phyloP scores from a whole-genome alignment of 1,140 invertebrate genomes.

The Dendroctonus valens region DNA sequence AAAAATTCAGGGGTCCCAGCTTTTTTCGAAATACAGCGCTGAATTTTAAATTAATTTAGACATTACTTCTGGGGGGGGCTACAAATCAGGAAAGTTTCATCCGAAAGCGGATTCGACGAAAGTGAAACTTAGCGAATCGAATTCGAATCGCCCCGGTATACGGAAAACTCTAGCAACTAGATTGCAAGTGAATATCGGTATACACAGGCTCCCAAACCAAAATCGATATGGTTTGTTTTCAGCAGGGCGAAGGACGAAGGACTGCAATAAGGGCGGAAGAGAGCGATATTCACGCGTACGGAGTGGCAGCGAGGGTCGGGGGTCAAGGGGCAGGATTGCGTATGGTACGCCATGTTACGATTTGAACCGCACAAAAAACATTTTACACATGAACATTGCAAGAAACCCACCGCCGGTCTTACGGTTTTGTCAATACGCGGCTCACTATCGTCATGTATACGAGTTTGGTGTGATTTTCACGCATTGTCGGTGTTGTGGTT shows the following conservation, averaged over 20 bases:
- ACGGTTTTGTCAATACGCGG: constrained; percentile 45
- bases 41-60: too few species aligned
- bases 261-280: constrained; percentile 45
- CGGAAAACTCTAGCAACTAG: constrained; percentile 39
- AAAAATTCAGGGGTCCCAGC: too few species aligned
- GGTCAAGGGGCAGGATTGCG: constrained; percentile 39
- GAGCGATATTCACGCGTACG: constrained; percentile 39
- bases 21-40: too few species aligned
- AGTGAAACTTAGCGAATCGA: too few species aligned
- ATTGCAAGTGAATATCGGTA: constrained; percentile 47
- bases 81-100: too few species aligned
- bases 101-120: too few species aligned
- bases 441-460: constrained; percentile 17
- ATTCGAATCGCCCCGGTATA: constrained; percentile 4
- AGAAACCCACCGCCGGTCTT: constrained; percentile 14
- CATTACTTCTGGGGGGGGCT: too few species aligned
- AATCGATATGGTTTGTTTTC: constrained; percentile 50
- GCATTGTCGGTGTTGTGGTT: too few species aligned
- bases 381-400: constrained; percentile 46
- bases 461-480: constrained; percentile 18
- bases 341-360: constrained; percentile 50
- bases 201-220: constrained; percentile 39
- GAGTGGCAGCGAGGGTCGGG: constrained; percentile 32
- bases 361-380: constrained; percentile 42
- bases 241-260: constrained; percentile 38